A percentile compares a stretch with the other conserved stretches of the same genome.
These are phyloP conservation scores for Linepithema humile DNA, from an alignment of 1,140 invertebrate species.

Conservation along the genomic window DNA sequence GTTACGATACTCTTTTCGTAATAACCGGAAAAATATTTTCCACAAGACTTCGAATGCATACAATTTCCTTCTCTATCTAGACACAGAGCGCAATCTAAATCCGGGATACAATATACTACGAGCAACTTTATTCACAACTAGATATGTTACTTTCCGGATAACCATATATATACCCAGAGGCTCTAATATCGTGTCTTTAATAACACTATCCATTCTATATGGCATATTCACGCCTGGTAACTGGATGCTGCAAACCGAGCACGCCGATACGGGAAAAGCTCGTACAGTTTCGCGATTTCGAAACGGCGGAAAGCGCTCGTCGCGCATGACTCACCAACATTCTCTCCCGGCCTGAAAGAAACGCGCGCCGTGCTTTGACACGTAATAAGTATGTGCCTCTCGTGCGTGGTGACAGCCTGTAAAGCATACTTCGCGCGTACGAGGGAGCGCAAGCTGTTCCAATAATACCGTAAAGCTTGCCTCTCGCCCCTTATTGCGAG, in stretches of 20 bases:
- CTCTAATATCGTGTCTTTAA: constrained; percentile 49
- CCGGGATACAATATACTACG: constrained; percentile 8
- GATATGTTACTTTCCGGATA: constrained; percentile 37
- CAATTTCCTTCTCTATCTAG: background rate
- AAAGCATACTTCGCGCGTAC: constrained; percentile 1
- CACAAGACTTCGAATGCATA: background rate
- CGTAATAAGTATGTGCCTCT: constrained; percentile 32
- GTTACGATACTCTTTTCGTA: background rate
- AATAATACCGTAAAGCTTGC: constrained; percentile 41
- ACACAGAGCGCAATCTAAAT: constrained; percentile 12
- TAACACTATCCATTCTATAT: constrained; percentile 42
- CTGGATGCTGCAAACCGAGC: background rate
- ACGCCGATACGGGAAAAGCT: background rate
- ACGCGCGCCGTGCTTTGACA: constrained; percentile 36
- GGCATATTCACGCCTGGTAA: constrained; percentile 28
- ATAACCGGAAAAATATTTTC: constrained; percentile 29
- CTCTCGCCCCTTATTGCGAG: background rate
- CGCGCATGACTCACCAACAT: constrained; percentile 37
- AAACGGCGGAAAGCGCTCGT: constrained; percentile 30
- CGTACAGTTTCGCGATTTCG: constrained; percentile 16
- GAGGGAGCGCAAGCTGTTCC: constrained; percentile 17
- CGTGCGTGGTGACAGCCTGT: background rate
- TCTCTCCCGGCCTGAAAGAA: constrained; percentile 16
- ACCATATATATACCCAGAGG: constrained; percentile 19
- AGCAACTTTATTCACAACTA: constrained; percentile 44